Percentiles rank a stretch among this genome's conserved stretches.
Conservation (phyloP, 2,113 vertebrate genomes). For the Vulpes vulpes region DNA sequence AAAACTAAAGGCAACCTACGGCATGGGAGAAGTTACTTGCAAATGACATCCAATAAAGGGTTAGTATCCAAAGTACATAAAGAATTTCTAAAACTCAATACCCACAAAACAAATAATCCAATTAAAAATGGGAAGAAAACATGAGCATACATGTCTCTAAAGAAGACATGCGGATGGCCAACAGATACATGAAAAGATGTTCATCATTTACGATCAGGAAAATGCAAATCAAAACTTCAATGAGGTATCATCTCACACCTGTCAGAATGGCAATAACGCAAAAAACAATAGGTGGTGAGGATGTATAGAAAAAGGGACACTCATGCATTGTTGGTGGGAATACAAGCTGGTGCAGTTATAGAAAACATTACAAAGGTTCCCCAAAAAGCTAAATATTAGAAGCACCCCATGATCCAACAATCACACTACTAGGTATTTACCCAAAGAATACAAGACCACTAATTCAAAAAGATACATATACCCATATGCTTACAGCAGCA, state of each 20-base stretch:
- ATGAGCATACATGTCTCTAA: background rate
- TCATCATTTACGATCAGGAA: background rate
- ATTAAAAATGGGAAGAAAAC: background rate
- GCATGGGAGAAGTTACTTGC: background rate
- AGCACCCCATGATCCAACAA: background rate
- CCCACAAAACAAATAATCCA: background rate
- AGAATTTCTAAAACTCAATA: background rate
- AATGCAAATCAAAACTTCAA: background rate
- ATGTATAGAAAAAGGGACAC: background rate
- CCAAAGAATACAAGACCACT: background rate
- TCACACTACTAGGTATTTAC: background rate
- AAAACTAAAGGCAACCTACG: background rate
- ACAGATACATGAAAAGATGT: background rate
- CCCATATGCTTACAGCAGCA: background rate
- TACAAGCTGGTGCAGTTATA: background rate
- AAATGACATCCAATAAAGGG: background rate
- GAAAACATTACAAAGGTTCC: background rate
- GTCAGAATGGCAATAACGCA: background rate
- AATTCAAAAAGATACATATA: background rate
- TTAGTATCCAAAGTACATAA: background rate
- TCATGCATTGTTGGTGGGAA: background rate
- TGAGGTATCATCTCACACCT: background rate
- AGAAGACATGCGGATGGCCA: background rate
- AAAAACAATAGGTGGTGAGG: background rate
- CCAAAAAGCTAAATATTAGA: background rate